Evolutionary conservation across 64 coral and sea anemone genomes (phyloP).

Genomic region (Acropora tenuis): DNA sequence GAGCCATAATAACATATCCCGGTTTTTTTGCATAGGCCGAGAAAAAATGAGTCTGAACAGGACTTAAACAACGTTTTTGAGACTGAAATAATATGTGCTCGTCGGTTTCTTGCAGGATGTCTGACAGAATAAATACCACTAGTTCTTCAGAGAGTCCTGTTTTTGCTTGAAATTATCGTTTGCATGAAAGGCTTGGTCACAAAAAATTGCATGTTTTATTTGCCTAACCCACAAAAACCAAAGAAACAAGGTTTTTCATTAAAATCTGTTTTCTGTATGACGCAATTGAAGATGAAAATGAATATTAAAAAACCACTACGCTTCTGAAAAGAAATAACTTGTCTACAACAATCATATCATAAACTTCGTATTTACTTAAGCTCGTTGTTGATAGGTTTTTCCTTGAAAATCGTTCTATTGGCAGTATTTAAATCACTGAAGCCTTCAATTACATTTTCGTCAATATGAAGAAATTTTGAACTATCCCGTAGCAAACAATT

Average conservation of each 20-base stretch:
- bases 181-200: background rate
- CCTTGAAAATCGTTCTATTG: too few relatives aligned
- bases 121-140: too few relatives aligned
- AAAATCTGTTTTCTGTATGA: constrained; percentile 6
- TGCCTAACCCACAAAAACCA: constrained; percentile 19
- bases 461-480: background rate
- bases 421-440: too few relatives aligned
- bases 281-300: background rate
- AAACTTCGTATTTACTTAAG: background rate
- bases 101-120: too few relatives aligned
- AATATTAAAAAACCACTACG: background rate
- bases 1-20: constrained; percentile 12
- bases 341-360: background rate
- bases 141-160: too few relatives aligned
- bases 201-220: background rate
- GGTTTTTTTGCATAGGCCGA: background rate
- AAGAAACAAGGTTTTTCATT: constrained; percentile 6
- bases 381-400: background rate
- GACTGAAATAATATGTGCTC: too few relatives aligned
- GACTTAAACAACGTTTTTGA: too few relatives aligned
- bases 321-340: background rate
- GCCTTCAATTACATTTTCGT: too few relatives aligned
- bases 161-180: too few relatives aligned
- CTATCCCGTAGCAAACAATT: background rate
- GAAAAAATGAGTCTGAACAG: too few relatives aligned